Conservation (phyloP, 1,140 invertebrate species). For the Adelges cooleyi region DNA sequence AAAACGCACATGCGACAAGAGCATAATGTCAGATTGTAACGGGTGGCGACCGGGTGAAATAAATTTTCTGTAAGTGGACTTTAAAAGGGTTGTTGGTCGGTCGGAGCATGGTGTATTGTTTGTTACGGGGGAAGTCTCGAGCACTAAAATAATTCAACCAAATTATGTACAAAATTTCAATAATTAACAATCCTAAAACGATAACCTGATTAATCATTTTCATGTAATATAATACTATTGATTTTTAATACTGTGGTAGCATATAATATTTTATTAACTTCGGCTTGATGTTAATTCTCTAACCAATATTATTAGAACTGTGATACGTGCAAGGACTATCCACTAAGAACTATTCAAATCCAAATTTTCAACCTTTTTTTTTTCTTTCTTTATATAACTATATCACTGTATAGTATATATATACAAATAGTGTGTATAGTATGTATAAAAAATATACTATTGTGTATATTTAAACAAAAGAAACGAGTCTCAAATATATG, state of each 20-base stretch:
- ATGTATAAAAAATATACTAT: too few species aligned
- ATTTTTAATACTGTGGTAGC: conserved; percentile 1
- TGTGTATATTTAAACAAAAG: too few species aligned
- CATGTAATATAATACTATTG: conserved; percentile 2
- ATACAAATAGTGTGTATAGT: too few species aligned
- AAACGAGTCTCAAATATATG: too few species aligned
- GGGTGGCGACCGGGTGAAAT: background rate
- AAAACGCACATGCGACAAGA: conserved; percentile 53
- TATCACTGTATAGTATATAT: too few species aligned
- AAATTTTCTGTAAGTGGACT: conserved; percentile 27
- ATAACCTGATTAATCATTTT: conserved; percentile 9
- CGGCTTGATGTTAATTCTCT: conserved; percentile 19
- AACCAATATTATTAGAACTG: conserved; percentile 8
- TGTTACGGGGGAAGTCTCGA: conserved; percentile 25
- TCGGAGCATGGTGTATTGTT: conserved; percentile 24
- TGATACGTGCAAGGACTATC: too few species aligned
- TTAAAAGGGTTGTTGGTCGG: background rate
- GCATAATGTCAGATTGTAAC: conserved; percentile 49
- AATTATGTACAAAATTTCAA: conserved; percentile 15
- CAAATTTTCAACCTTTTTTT: too few species aligned
- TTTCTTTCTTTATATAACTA: too few species aligned
- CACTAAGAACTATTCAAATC: too few species aligned
- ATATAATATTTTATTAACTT: conserved; percentile 19
- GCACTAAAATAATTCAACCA: conserved; percentile 11
- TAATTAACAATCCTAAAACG: conserved; percentile 16